phyloP scores from a whole-genome alignment of 2,797 vertebrate species.

The Malurus leucopterus region DNA sequence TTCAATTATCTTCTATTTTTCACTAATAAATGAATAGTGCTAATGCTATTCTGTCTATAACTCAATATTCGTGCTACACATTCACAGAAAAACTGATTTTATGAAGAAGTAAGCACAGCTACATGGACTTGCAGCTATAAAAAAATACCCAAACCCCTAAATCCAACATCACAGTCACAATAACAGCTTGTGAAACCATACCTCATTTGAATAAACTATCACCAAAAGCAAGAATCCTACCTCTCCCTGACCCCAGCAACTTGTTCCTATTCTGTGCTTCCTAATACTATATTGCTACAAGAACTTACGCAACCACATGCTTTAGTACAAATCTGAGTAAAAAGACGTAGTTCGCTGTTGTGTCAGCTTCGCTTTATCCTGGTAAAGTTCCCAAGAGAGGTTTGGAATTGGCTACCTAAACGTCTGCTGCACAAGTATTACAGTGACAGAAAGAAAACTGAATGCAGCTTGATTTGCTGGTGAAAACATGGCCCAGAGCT shows the following conservation, averaged over 20 bases:
- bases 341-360: not conserved
- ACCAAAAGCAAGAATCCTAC: not conserved
- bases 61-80: not conserved
- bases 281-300: not conserved
- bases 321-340: not conserved
- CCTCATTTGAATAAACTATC: not conserved
- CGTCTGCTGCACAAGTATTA: not conserved
- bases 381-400: not conserved
- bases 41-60: not conserved
- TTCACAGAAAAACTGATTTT: not conserved
- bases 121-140: not conserved
- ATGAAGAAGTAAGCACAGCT: not conserved
- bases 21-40: not conserved
- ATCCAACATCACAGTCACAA: not conserved
- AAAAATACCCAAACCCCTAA: not conserved
- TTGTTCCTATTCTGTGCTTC: not conserved
- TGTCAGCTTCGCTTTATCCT: not conserved
- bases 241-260: not conserved
- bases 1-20: not conserved
- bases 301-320: fast-evolving
- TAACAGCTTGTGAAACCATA: not conserved
- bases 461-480: not conserved
- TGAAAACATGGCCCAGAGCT: not conserved
- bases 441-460: not conserved
- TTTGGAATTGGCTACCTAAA: not conserved